These are phyloP conservation scores for Oreortyx pictus DNA, from an alignment of 2,797 vertebrate genomes.

Conservation along the genomic window DNA sequence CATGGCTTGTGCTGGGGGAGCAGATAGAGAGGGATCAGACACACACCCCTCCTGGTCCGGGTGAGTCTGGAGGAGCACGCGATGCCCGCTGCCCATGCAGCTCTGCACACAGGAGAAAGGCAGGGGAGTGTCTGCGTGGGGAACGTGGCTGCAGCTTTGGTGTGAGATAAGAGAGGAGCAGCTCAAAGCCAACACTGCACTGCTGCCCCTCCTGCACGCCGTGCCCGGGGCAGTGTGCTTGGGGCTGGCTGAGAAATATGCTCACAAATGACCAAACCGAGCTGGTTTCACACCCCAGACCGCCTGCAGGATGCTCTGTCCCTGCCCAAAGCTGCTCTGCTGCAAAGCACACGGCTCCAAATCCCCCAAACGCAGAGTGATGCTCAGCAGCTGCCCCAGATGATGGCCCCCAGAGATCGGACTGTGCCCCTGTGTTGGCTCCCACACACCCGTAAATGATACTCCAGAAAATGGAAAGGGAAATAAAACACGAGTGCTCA, in stretches of 20 bases:
- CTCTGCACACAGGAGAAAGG: constrained; percentile 54
- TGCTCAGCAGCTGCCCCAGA: background rate
- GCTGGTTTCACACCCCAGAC: background rate
- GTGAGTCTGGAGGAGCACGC: background rate
- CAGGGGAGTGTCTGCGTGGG: constrained; percentile 35
- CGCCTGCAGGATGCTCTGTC: background rate
- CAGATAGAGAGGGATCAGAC: background rate
- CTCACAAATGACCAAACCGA: background rate
- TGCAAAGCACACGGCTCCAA: background rate
- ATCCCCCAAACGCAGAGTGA: background rate
- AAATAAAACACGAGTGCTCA: constrained; percentile 36
- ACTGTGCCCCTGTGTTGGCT: background rate
- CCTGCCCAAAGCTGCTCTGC: background rate
- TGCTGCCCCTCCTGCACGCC: background rate
- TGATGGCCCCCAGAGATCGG: background rate
- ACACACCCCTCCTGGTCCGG: background rate
- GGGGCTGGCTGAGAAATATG: rapidly evolving
- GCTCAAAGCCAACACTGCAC: background rate
- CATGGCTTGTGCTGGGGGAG: background rate
- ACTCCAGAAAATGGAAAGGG: constrained; percentile 40
- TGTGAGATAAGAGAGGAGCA: constrained; percentile 55
- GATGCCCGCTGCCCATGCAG: constrained; percentile 64
- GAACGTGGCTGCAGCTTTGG: constrained; percentile 64
- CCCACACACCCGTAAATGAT: constrained; percentile 46
- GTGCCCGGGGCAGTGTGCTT: background rate